Evolutionary conservation across 2,797 vertebrate species (phyloP).

Genomic region (Knipowitschia caucasica): DNA sequence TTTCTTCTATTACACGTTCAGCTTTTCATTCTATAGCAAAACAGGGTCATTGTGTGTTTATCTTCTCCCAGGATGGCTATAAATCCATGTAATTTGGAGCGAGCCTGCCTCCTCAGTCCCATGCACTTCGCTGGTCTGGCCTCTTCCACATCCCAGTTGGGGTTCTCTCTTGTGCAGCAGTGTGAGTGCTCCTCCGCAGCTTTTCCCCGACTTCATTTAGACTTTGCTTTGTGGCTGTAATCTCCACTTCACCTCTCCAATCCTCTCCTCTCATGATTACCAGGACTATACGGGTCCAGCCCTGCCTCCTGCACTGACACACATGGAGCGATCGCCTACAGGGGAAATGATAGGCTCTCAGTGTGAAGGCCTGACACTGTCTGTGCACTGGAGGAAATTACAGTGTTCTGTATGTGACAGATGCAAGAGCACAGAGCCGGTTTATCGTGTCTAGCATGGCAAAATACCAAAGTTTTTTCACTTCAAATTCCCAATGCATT

Average conservation of each 20-base stretch:
- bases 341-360: slow-evolving; percentile 55
- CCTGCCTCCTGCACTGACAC: background rate
- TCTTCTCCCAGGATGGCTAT: background rate
- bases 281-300: background rate
- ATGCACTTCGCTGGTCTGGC: background rate
- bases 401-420: slow-evolving; percentile 41
- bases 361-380: slow-evolving; percentile 25
- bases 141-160: background rate
- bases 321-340: slow-evolving; percentile 13
- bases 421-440: slow-evolving; percentile 23
- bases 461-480: too few relatives aligned
- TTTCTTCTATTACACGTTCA: background rate
- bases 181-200: slow-evolving; percentile 3
- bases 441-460: background rate
- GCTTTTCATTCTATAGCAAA: background rate
- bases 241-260: slow-evolving; percentile 1
- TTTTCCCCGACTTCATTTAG: slow-evolving; percentile 9
- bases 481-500: too few relatives aligned
- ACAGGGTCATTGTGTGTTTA: background rate
- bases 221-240: slow-evolving; percentile 17
- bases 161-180: background rate
- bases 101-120: background rate
- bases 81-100: background rate
- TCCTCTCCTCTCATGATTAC: slow-evolving; percentile 33
- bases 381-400: slow-evolving; percentile 56